These are phyloP conservation scores for Denticeps clupeoides DNA, from an alignment of 2,797 vertebrate species.

Conservation along the genomic window DNA sequence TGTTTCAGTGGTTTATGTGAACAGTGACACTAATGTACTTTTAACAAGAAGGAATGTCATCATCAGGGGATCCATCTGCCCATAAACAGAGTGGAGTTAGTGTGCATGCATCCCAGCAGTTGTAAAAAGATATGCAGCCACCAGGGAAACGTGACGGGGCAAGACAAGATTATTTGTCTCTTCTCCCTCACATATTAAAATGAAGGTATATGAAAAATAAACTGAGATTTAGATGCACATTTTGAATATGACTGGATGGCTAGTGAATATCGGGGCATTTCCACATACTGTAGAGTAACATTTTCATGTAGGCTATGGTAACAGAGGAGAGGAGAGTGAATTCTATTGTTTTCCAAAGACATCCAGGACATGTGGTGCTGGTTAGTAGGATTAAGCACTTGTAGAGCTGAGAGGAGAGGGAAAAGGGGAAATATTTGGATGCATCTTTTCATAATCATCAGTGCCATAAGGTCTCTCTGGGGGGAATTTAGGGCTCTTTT, in stretches of 20 bases:
- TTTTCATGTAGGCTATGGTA: slow-evolving; percentile 53
- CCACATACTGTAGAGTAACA: slow-evolving; percentile 39
- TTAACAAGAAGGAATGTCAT: slow-evolving; percentile 42
- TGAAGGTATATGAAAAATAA: no score
- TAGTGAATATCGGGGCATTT: no score
- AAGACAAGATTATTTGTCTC: no score
- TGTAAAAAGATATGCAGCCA: slow-evolving; percentile 24
- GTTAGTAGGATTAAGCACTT: slow-evolving; percentile 56
- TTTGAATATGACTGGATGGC: no score
- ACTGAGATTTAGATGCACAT: no score
- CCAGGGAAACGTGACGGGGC: slow-evolving; percentile 5
- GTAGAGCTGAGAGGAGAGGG: slow-evolving; percentile 34
- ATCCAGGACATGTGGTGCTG: slow-evolving; percentile 57
- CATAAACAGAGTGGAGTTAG: slow-evolving; percentile 26
- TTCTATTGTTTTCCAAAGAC: slow-evolving; percentile 54
- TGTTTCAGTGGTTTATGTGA: slow-evolving; percentile 26
- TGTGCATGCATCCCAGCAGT: slow-evolving; percentile 9
- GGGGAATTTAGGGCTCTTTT: slow-evolving; percentile 43
- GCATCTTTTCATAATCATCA: slow-evolving; percentile 48
- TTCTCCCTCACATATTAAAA: no score
- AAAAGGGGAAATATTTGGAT: slow-evolving; percentile 46
- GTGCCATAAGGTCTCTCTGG: slow-evolving; percentile 48
- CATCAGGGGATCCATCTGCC: slow-evolving; percentile 21
- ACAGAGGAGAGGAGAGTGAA: slow-evolving; percentile 44
- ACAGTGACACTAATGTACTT: slow-evolving; percentile 43